Base-by-base conservation (phyloP, 2,797 vertebrate species). In the Danio kyathit region DNA sequence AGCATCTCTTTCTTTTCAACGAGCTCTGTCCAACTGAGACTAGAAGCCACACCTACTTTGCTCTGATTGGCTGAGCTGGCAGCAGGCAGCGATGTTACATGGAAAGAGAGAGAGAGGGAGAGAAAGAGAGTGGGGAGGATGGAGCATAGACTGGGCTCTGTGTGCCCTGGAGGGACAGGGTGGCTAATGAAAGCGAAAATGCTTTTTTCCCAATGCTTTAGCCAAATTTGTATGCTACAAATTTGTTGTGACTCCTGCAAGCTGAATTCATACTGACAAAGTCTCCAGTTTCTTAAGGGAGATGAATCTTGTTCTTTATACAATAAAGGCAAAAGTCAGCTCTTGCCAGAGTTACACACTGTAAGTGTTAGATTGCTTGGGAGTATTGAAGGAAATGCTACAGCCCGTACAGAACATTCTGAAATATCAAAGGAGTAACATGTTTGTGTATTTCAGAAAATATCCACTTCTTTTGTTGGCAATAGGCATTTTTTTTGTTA, bases 131-230 rank as follows among this genome's bases (percentile, higher is more conserved):
- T 48, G 40, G 63, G 14, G 57, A 59, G 44, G 70, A 54, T 13
- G 67, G 71, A 71, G 85, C 73, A 85, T 82, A 85, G 74, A 85
- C 85, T 76, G 11, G 57, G 84, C 86, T 70, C 80, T 84, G 59
- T 81, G 87, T 85, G 88, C 88, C 88, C 89, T 84, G 88, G 86
- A 91, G 89, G 88, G 85, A 90, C 86, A 79, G 83, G 43, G 63
- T 79, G 74, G 85, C 90, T 91, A 91, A 93, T 90, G 87, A 90
- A 91, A 90, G 87, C 76, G 65, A 90, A 92, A 90, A 88, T 83
- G 76, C 83, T 81, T 89, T 86, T 87, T 84, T 87, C 74, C 73
- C 74, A 78, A 57, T 66, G 74, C 84, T 88, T 89, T 71, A 83
- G 84, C 87, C 86, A 87, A 87, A 89, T 87, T 76, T 86, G 87